phyloP scores from a whole-genome alignment of 2,113 vertebrate genomes.

The Epinephelus lanceolatus region DNA sequence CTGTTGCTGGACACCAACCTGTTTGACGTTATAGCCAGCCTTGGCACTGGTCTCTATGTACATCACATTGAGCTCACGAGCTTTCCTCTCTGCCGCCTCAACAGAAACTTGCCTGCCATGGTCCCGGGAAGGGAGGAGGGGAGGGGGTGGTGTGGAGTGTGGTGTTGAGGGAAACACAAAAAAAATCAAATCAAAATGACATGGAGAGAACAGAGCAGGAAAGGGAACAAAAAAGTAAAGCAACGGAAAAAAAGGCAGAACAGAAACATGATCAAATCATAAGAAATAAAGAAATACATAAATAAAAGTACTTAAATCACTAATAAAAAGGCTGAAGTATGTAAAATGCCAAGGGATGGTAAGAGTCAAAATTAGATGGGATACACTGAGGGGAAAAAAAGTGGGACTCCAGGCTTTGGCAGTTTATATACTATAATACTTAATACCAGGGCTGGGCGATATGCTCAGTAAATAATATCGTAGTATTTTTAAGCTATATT shows the following conservation, averaged over 20 bases:
- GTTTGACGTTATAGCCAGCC: conserved; percentile 87
- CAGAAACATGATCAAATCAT: conserved; percentile 64
- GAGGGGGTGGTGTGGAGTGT: conserved; percentile 59
- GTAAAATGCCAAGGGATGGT: conserved; percentile 51
- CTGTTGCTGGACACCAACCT: conserved; percentile 82
- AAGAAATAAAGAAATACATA: conserved; percentile 40
- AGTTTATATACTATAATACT: conserved; percentile 17
- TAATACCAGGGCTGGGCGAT: neutral
- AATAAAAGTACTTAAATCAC: conserved; percentile 60
- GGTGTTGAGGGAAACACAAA: conserved; percentile 66
- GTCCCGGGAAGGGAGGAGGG: conserved; percentile 66
- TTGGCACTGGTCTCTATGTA: conserved; percentile 89
- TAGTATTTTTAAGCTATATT: too few relatives aligned
- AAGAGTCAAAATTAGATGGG: conserved; percentile 67
- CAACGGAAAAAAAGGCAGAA: conserved; percentile 42
- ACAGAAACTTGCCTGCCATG: conserved; percentile 88
- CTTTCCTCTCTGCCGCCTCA: conserved; percentile 88
- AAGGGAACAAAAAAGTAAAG: conserved; percentile 44
- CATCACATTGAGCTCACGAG: conserved; percentile 87
- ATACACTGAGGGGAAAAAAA: conserved; percentile 65
- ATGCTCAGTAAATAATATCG: too few relatives aligned
- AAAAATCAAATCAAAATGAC: conserved; percentile 71
- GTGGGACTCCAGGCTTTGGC: conserved; percentile 72
- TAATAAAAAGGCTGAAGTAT: conserved; percentile 47
- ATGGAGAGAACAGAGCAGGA: conserved; percentile 72